Percentiles rank a stretch among this genome's conserved stretches.
Evolutionary conservation across 2,113 vertebrate species (phyloP).

Genomic region (Phalacrocorax brasilianus): DNA sequence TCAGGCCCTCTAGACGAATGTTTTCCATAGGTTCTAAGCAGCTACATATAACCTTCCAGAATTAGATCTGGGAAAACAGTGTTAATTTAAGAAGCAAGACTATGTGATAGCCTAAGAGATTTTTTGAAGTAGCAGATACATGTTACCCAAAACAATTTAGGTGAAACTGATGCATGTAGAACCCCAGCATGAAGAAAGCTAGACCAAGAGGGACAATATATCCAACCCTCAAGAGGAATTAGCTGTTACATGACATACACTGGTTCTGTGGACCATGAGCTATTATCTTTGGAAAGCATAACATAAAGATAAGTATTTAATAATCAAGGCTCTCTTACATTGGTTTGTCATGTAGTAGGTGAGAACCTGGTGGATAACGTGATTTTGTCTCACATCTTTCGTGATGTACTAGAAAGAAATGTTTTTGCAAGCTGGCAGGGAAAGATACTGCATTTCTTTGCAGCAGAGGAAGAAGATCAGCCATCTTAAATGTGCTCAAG

Average conservation of each 20-base stretch:
- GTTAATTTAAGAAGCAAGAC: background rate
- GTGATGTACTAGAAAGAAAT: background rate
- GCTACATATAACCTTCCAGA: background rate
- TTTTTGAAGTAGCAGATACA: background rate
- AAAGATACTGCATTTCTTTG: background rate
- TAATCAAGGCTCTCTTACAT: background rate
- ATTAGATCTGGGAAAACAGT: background rate
- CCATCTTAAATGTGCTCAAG: background rate
- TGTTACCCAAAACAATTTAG: background rate
- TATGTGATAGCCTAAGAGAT: background rate
- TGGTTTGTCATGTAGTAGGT: background rate
- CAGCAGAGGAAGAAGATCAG: background rate
- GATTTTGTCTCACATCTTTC: background rate
- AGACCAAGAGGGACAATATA: background rate
- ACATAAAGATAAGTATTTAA: background rate
- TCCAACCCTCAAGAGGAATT: background rate
- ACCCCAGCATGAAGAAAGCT: background rate
- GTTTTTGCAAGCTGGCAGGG: background rate
- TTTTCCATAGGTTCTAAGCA: background rate
- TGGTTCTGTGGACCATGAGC: background rate
- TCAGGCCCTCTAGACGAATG: background rate
- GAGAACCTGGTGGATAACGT: background rate
- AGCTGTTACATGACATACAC: background rate
- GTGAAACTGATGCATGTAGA: background rate
- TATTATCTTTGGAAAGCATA: background rate